phyloP scores from a whole-genome alignment of 2,888 invertebrate genomes.

The Artemia sinica region DNA sequence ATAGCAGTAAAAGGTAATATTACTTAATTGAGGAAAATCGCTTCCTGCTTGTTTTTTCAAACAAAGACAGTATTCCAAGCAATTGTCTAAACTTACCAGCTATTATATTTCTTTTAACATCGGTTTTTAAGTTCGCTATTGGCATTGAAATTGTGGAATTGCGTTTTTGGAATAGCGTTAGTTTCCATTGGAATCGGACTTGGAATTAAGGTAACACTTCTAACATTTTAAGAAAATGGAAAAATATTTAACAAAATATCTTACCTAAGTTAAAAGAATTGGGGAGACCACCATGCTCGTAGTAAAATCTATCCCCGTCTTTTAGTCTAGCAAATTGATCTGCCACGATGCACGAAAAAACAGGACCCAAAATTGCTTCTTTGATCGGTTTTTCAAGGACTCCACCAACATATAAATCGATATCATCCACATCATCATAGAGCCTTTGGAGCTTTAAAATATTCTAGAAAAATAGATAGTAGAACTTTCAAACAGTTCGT shows the following conservation, averaged over 20 bases:
- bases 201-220: background rate
- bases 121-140: too few species aligned
- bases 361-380: slow-evolving; percentile 64
- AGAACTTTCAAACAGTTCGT: too few species aligned
- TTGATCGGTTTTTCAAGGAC: slow-evolving; percentile 57
- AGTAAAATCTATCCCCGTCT: slow-evolving; percentile 71
- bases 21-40: too few species aligned
- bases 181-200: too few species aligned
- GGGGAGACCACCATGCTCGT: slow-evolving; percentile 32
- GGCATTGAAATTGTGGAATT: too few species aligned
- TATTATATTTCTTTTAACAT: too few species aligned
- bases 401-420: slow-evolving; percentile 70
- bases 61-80: too few species aligned
- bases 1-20: too few species aligned
- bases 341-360: slow-evolving; percentile 67
- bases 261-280: slow-evolving; percentile 28
- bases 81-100: too few species aligned
- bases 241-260: background rate
- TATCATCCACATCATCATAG: slow-evolving; percentile 57
- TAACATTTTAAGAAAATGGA: too few species aligned
- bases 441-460: slow-evolving; percentile 30
- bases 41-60: too few species aligned
- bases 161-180: too few species aligned
- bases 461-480: slow-evolving; percentile 22
- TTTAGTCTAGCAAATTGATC: slow-evolving; percentile 72